A percentile compares a stretch with the other conserved stretches of the same genome.
These are phyloP conservation scores for Eutolmus rufibarbis DNA, from an alignment of 2,888 invertebrate genomes.

Conservation along the genomic window DNA sequence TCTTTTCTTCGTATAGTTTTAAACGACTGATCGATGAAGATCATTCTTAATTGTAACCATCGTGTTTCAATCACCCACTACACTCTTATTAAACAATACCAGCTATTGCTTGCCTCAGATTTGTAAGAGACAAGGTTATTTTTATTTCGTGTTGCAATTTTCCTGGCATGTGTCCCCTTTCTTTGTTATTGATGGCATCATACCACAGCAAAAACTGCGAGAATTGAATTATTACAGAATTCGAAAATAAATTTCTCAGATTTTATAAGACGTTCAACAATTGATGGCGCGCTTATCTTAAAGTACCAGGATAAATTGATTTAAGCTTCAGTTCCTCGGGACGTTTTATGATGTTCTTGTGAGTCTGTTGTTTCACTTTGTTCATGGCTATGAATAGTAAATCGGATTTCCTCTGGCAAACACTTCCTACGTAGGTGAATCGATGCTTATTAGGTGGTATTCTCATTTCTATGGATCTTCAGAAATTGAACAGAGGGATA, in stretches of 20 bases:
- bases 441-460: background rate
- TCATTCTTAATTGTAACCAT: background rate
- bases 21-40: background rate
- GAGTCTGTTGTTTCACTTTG: background rate
- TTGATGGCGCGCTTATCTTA: conserved; percentile 6
- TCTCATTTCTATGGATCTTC: background rate
- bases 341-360: background rate
- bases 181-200: background rate
- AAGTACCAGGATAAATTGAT: background rate
- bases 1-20: background rate
- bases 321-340: background rate
- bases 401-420: background rate
- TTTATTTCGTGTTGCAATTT: background rate
- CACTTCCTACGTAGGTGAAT: background rate
- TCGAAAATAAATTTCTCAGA: background rate
- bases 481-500: background rate
- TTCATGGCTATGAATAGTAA: background rate
- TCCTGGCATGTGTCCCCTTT: conserved; percentile 1
- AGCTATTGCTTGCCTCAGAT: background rate
- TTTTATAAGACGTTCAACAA: background rate
- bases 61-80: background rate
- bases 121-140: background rate
- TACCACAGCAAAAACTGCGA: background rate
- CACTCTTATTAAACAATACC: background rate
- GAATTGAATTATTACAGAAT: conserved; percentile 9